Evolutionary conservation across 2,113 vertebrate genomes (phyloP), one percentile per base, ranked within the genome.

Genomic region (Hirundichthys speculiger): DNA sequence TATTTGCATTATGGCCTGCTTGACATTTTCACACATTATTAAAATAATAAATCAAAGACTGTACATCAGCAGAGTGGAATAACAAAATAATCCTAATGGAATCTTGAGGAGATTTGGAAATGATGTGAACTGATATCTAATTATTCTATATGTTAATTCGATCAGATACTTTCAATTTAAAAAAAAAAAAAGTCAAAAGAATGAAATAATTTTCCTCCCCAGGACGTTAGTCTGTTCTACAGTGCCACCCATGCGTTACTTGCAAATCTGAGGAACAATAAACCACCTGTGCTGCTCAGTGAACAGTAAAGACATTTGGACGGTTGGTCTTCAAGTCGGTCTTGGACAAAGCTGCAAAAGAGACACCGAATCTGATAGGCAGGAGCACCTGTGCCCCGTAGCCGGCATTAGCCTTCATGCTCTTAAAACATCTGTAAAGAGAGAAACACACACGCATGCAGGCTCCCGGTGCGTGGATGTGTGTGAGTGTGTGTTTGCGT

Each of bases 221-320:
- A 60, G 42, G 73, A 80, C 55, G 82, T 83, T 57, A 75, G 69
- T 57, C 73, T 50, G 40, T n/a, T n/a, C n/a, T n/a, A n/a, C 74
- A 65, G 73, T 74, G 79, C 79, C 79, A 69, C 73, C 69, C 78
- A 71, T 80, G 76, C 69, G 54, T 69, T 73, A 61, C 49, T 68
- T 81, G 83, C 41, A 21, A 71, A 76, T 57, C 56, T 53, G 73
- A 66, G 60, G 68, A 91, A 90, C 85, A 92, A 89, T 91, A 83
- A 83, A 80, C 67, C 87, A 88, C 87, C 86, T 91, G 86, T 87
- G 81, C 68, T 82, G 71, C 61, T 88, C 70, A 84, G 69, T 80
- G 82, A 85, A 75, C 73, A 77, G 76, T 76, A 85, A 84, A 86
- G 86, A 89, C 83, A 89, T 89, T 85, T 87, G 70, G 76, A 80